phyloP scores from a whole-genome alignment of 2,113 vertebrate genomes.

The Hystrix cristata region DNA sequence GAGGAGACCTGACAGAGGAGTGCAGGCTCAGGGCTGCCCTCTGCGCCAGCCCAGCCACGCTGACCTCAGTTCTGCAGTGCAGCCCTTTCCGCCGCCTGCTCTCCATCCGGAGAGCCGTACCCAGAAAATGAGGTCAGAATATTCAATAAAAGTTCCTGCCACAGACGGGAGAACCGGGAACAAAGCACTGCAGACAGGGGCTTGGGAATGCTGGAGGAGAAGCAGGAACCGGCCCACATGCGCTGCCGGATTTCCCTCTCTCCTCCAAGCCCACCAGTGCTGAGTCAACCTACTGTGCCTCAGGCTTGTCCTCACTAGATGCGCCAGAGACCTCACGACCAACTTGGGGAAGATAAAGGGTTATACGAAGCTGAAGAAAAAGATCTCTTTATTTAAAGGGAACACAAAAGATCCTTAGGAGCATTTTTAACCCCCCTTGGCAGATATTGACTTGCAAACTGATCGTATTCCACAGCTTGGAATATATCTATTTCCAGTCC shows the following conservation, averaged over 20 bases:
- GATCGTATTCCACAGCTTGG: slow-evolving; percentile 9
- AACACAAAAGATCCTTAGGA: slow-evolving; percentile 57
- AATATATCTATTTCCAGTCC: slow-evolving; percentile 71
- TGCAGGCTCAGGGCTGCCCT: neutral
- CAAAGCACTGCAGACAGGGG: neutral
- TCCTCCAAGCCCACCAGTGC: neutral
- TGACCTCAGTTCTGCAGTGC: slow-evolving; percentile 9
- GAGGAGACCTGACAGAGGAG: neutral
- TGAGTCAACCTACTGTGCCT: neutral
- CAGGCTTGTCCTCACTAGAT: slow-evolving; percentile 23
- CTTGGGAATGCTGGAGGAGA: neutral
- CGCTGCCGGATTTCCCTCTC: neutral
- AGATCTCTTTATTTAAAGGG: slow-evolving; percentile 68
- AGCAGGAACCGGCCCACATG: neutral
- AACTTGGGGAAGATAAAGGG: slow-evolving; percentile 72
- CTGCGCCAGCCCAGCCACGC: neutral
- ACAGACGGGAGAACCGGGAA: neutral
- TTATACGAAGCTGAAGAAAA: slow-evolving; percentile 73
- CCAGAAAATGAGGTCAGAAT: slow-evolving; percentile 75
- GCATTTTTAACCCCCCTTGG: neutral
- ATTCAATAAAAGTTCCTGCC: slow-evolving; percentile 46
- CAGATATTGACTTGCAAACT: slow-evolving; percentile 74
- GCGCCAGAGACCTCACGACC: slow-evolving; percentile 20
- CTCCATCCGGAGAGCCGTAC: slow-evolving; percentile 32
- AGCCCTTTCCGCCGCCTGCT: neutral